A percentile compares a stretch with the other conserved stretches of the same genome.
Conservation (phyloP, 2,888 invertebrate species). For the Oligia fasciuncula region DNA sequence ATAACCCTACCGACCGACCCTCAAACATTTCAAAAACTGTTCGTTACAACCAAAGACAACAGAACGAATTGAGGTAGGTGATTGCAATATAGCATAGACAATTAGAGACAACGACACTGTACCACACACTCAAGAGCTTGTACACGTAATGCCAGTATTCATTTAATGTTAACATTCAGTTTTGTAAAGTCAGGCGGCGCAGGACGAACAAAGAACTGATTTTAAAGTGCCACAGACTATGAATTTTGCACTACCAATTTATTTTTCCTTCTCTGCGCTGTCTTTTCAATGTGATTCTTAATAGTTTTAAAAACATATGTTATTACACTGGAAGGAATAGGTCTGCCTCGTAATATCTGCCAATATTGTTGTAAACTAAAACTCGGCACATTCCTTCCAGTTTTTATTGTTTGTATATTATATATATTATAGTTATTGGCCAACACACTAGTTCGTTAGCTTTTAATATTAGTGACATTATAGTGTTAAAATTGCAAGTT, state of each 20-base stretch:
- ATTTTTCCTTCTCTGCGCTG: conserved; percentile 74
- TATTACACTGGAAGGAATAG: conserved; percentile 65
- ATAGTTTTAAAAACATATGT: conserved; percentile 68
- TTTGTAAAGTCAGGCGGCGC: conserved; percentile 70
- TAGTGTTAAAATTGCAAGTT: conserved; percentile 87
- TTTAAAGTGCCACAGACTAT: conserved; percentile 81
- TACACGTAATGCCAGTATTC: conserved; percentile 78
- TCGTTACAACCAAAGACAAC: conserved; percentile 41
- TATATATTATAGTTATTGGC: conserved; percentile 72
- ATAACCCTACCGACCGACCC: conserved; percentile 40
- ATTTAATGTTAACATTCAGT: conserved; percentile 57
- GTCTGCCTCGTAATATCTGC: conserved; percentile 55
- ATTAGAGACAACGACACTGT: conserved; percentile 88
- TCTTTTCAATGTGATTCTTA: conserved; percentile 56
- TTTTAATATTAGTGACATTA: conserved; percentile 90
- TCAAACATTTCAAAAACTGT: conserved; percentile 43
- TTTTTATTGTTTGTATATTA: conserved; percentile 70
- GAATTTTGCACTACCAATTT: conserved; percentile 76
- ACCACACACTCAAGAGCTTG: conserved; percentile 87
- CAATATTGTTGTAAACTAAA: conserved; percentile 65
- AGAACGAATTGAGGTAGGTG: conserved; percentile 54
- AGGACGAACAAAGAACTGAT: conserved; percentile 82
- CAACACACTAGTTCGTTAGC: conserved; percentile 83
- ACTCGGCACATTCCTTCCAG: conserved; percentile 45
- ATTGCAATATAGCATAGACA: conserved; percentile 72